These are phyloP conservation scores for Chunga burmeisteri DNA, from an alignment of 2,113 vertebrate species.

Conservation along the genomic window DNA sequence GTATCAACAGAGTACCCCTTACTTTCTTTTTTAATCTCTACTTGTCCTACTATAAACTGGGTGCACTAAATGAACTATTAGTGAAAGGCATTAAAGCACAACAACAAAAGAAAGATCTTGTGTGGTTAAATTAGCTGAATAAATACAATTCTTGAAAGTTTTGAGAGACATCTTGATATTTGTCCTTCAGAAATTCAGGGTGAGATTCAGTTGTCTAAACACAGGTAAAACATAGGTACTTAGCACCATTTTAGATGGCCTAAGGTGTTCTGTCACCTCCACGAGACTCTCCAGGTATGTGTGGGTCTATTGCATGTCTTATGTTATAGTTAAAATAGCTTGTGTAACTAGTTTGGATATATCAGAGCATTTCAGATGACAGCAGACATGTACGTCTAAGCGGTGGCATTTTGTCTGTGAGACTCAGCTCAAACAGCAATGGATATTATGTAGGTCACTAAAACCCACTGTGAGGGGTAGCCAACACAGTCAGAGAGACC, in stretches of 20 bases:
- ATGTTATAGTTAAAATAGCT: neutral
- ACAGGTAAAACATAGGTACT: neutral
- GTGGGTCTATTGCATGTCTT: rapidly evolving
- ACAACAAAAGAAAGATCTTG: neutral
- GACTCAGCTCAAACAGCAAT: neutral
- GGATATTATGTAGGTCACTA: neutral
- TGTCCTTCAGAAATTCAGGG: neutral
- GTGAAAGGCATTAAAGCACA: neutral
- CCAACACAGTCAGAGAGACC: neutral
- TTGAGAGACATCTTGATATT: neutral
- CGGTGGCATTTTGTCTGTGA: neutral
- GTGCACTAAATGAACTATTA: neutral
- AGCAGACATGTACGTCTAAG: neutral
- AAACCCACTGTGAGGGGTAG: neutral
- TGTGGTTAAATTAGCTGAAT: neutral
- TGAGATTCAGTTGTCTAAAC: neutral
- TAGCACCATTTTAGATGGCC: neutral
- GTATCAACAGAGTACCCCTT: neutral
- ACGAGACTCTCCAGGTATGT: neutral
- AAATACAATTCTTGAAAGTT: neutral
- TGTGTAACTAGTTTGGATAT: neutral
- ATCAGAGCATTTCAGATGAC: neutral
- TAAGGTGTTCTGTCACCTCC: neutral
- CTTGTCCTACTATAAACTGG: neutral
- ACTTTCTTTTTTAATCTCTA: neutral